Percentiles rank a stretch among this genome's conserved stretches.
Evolutionary conservation across 2,797 vertebrate genomes (phyloP).

Genomic region (Sarcoramphus papa): DNA sequence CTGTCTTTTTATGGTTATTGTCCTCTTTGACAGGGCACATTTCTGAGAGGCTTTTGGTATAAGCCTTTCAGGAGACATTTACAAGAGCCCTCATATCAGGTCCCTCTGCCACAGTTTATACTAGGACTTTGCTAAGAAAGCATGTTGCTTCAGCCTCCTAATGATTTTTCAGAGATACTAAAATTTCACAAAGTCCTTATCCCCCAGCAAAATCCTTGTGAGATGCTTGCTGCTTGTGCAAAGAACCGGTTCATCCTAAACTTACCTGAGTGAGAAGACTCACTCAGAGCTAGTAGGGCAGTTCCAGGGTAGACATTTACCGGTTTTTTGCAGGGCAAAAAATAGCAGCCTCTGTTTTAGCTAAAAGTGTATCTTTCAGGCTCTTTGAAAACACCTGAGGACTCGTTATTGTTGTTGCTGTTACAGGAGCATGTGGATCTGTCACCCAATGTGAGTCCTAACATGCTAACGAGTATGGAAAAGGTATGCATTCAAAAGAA

Average conservation of each 20-base stretch:
- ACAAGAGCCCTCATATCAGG: background rate
- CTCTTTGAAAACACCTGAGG: background rate
- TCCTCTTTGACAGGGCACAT: constrained; percentile 11
- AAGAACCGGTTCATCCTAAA: background rate
- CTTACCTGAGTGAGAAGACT: background rate
- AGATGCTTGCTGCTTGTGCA: background rate
- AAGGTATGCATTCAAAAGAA: background rate
- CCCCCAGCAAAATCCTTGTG: background rate
- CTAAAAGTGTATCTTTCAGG: background rate
- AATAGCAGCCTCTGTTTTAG: background rate
- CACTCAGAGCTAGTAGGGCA: background rate
- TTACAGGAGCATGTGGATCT: background rate
- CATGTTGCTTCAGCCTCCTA: background rate
- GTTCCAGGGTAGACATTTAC: background rate
- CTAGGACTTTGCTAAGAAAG: background rate
- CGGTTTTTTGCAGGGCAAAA: background rate
- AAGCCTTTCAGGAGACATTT: constrained; percentile 33
- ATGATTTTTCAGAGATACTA: background rate
- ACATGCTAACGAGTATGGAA: accelerated
- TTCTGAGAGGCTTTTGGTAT: constrained; percentile 28
- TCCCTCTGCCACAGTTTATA: constrained; percentile 23
- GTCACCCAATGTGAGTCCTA: background rate
- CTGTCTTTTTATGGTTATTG: constrained; percentile 26
- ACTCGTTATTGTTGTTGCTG: background rate
- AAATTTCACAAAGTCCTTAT: background rate